A percentile compares a stretch with the other conserved stretches of the same genome.
phyloP scores from a whole-genome alignment of 2,797 vertebrate species.

The Semaprochilodus insignis region DNA sequence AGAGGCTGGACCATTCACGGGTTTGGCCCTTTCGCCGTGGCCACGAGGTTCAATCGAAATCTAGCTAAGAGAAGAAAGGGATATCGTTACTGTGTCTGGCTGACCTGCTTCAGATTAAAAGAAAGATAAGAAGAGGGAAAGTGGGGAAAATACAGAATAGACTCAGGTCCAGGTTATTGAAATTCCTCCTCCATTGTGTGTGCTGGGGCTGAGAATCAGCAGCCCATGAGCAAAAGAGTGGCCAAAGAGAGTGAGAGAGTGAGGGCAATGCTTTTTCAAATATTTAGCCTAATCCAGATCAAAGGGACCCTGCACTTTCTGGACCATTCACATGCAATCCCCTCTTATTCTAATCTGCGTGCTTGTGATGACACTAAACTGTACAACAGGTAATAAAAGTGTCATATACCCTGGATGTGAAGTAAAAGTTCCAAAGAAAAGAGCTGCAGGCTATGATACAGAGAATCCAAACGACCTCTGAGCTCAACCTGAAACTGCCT shows the following conservation, averaged over 20 bases:
- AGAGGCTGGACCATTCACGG: not conserved
- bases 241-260: not conserved
- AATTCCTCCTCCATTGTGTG: slow-evolving; percentile 21
- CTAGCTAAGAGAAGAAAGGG: not conserved
- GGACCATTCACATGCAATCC: not conserved
- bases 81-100: not conserved
- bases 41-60: slow-evolving; percentile 2
- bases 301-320: slow-evolving; percentile 5
- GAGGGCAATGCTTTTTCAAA: not conserved
- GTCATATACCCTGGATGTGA: slow-evolving; percentile 1
- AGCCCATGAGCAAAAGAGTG: not conserved
- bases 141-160: not conserved
- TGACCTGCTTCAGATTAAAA: not conserved
- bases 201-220: slow-evolving; percentile 16
- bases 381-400: slow-evolving; percentile 21
- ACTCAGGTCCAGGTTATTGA: slow-evolving; percentile 12
- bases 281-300: slow-evolving; percentile 22
- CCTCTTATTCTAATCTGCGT: not conserved
- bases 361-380: not conserved
- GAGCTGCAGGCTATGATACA: not conserved
- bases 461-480: slow-evolving; percentile 6
- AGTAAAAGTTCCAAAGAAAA: not conserved
- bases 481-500: slow-evolving; percentile 4
- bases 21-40: not conserved
- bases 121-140: not conserved